Evolutionary conservation across 2,113 vertebrate genomes (phyloP).

Genomic region (Grallaria varia): DNA sequence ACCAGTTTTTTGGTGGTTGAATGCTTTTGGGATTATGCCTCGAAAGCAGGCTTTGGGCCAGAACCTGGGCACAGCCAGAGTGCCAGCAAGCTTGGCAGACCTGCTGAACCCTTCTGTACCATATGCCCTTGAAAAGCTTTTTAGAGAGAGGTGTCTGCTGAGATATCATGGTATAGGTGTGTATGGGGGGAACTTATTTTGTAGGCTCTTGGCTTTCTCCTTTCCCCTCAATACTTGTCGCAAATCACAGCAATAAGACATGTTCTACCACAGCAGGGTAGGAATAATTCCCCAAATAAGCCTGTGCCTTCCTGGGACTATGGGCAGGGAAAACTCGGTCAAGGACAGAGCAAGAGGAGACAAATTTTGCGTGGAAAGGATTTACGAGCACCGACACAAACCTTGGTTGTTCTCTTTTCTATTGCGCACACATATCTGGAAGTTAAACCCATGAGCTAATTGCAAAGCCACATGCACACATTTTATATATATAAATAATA

Average conservation of each 20-base stretch:
- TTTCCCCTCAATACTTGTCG: accelerated
- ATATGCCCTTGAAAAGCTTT: not conserved
- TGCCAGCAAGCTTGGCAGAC: not conserved
- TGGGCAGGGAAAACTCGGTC: not conserved
- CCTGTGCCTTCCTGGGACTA: not conserved
- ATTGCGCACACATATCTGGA: not conserved
- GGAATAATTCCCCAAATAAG: not conserved
- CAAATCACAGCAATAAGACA: not conserved
- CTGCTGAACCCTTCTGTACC: not conserved
- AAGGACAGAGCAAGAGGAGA: not conserved
- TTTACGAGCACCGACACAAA: not conserved
- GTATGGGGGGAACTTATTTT: not conserved
- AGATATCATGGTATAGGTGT: not conserved
- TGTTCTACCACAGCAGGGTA: not conserved
- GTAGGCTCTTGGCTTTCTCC: not conserved
- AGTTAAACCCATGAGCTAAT: constrained; percentile 37
- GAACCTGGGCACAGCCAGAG: not conserved
- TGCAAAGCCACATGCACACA: not conserved
- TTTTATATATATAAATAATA: constrained; percentile 34
- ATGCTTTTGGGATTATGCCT: not conserved
- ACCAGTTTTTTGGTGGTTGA: not conserved
- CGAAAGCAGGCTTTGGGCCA: not conserved
- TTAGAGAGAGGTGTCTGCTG: not conserved
- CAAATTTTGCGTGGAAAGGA: not conserved
- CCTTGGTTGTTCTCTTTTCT: not conserved